These are phyloP conservation scores for Channa striata DNA, from an alignment of 2,797 vertebrate species.

Conservation along the genomic window DNA sequence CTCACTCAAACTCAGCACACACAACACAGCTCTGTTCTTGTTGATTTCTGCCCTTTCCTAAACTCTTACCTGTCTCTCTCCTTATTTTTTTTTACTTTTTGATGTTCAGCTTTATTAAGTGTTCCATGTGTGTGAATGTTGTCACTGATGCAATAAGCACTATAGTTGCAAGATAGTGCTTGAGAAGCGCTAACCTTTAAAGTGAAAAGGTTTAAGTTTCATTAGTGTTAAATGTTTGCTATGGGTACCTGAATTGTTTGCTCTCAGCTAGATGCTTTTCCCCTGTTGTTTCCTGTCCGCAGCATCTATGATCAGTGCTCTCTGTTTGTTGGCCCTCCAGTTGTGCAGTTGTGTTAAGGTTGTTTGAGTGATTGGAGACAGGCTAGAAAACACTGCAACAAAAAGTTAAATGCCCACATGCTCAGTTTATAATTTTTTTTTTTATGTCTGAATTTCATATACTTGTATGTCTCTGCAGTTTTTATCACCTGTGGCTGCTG, in stretches of 20 bases:
- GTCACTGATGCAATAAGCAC: conserved; percentile 65
- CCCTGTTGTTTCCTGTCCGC: conserved; percentile 20
- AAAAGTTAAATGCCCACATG: not conserved
- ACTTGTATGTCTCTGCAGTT: conserved; percentile 22
- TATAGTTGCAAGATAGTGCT: conserved; percentile 47
- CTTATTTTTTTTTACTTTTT: conserved; percentile 58
- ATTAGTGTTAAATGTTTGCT: conserved; percentile 24
- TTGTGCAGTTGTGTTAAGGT: conserved; percentile 15
- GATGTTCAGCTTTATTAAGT: conserved; percentile 73
- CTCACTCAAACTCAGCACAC: conserved; percentile 47
- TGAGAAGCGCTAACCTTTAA: conserved; percentile 34
- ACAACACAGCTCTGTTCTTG: conserved; percentile 62
- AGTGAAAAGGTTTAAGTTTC: conserved; percentile 3
- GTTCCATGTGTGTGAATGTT: conserved; percentile 75
- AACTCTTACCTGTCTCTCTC: conserved; percentile 35
- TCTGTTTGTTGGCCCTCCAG: conserved; percentile 29
- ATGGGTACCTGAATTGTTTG: conserved; percentile 28
- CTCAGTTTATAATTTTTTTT: not conserved
- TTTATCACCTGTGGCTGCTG: conserved; percentile 6
- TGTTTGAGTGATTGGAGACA: conserved; percentile 20
- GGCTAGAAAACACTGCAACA: conserved; percentile 5
- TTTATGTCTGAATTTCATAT: conserved; percentile 10
- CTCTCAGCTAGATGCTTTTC: conserved; percentile 2
- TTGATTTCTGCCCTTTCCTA: conserved; percentile 48
- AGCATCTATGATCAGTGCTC: conserved; percentile 1